phyloP scores from a whole-genome alignment of 2,113 vertebrate species.

The Aplodontia rufa region DNA sequence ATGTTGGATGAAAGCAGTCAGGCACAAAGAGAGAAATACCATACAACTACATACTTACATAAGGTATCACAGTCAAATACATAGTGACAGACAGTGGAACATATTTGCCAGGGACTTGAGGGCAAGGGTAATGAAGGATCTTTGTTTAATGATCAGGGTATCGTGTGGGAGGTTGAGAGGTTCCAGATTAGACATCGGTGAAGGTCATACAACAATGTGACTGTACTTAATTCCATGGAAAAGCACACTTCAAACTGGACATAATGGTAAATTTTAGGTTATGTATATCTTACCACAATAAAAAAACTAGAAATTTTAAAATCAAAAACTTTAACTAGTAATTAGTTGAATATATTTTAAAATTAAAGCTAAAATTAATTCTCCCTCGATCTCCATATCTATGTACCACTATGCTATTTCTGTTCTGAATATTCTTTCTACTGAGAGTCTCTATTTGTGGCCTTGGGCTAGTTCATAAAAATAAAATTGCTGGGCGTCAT shows the following conservation, averaged over 20 bases:
- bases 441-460: background rate
- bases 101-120: background rate
- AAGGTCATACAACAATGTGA: background rate
- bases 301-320: background rate
- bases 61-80: background rate
- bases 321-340: background rate
- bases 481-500: background rate
- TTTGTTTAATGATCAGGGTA: background rate
- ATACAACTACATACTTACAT: too few species aligned
- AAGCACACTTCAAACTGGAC: too few species aligned
- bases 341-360: background rate
- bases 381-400: background rate
- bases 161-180: background rate
- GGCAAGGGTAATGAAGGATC: background rate
- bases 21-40: too few species aligned
- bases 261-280: background rate
- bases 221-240: background rate
- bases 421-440: background rate
- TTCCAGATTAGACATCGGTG: background rate
- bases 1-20: too few species aligned
- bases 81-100: background rate
- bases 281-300: background rate
- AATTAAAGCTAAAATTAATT: background rate
- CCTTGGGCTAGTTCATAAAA: background rate
- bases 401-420: background rate